phyloP scores from a whole-genome alignment of 2,113 vertebrate species.

The Antidorcas marsupialis region DNA sequence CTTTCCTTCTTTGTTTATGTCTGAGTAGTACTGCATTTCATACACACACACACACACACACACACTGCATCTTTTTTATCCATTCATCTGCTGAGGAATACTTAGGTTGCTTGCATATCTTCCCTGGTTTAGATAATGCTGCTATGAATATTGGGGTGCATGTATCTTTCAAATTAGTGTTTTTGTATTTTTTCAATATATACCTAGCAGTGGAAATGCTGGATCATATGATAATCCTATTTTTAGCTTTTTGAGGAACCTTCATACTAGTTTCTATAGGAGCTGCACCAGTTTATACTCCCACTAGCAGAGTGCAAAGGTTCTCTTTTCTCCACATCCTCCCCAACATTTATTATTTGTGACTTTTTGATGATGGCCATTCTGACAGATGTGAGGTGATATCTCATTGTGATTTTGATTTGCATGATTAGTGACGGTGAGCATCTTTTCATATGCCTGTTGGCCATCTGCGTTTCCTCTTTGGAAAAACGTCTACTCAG shows the following conservation, averaged over 20 bases:
- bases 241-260: not conserved
- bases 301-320: not conserved
- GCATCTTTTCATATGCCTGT: not conserved
- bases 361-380: not conserved
- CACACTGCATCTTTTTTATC: not conserved
- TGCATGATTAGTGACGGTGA: not conserved
- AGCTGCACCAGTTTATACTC: not conserved
- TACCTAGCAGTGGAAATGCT: not conserved
- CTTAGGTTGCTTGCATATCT: not conserved
- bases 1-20: not conserved
- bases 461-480: not conserved
- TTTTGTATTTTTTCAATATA: not conserved
- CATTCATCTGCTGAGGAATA: not conserved
- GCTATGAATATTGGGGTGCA: not conserved
- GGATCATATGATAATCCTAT: not conserved
- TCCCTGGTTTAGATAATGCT: not conserved
- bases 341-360: not conserved
- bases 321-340: not conserved
- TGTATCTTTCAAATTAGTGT: not conserved
- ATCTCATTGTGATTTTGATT: not conserved
- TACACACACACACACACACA: no score
- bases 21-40: not conserved
- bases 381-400: not conserved
- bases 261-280: not conserved
- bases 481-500: not conserved